phyloP scores from a whole-genome alignment of 2,888 invertebrate species.

The Dexiosoma caninum region DNA sequence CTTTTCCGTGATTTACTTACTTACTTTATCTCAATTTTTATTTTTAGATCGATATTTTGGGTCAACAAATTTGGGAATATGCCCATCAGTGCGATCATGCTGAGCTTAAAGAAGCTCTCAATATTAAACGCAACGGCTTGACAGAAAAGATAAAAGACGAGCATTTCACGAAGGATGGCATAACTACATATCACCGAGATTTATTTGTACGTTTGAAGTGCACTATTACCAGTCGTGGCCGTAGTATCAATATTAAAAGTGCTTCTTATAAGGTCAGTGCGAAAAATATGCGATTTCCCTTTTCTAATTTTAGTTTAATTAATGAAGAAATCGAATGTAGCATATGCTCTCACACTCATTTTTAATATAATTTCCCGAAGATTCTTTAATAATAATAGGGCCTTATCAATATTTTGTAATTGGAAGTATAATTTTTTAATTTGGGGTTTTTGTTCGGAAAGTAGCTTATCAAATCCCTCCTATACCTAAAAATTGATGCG shows the following conservation, averaged over 20 bases:
- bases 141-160: constrained; percentile 74
- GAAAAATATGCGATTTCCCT: too few species aligned
- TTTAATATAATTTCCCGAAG: too few species aligned
- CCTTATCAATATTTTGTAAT: too few species aligned
- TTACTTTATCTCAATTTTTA: constrained; percentile 71
- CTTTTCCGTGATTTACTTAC: not conserved
- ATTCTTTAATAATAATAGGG: too few species aligned
- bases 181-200: constrained; percentile 76
- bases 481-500: too few species aligned
- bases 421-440: too few species aligned
- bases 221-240: constrained; percentile 95
- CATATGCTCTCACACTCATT: too few species aligned
- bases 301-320: too few species aligned
- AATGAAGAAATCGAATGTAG: too few species aligned
- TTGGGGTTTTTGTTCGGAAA: too few species aligned
- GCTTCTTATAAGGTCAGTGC: constrained; percentile 92
- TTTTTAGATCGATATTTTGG: constrained; percentile 94
- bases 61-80: constrained; percentile 95
- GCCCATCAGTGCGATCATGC: constrained; percentile 97
- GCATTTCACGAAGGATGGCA: constrained; percentile 68
- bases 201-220: constrained; percentile 87
- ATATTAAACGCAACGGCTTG: constrained; percentile 75
- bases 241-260: constrained; percentile 96
- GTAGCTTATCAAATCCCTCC: too few species aligned
- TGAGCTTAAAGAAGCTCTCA: constrained; percentile 85